These are phyloP conservation scores for Prosapia bicincta DNA, from an alignment of 2,888 invertebrate genomes.

Conservation along the genomic window DNA sequence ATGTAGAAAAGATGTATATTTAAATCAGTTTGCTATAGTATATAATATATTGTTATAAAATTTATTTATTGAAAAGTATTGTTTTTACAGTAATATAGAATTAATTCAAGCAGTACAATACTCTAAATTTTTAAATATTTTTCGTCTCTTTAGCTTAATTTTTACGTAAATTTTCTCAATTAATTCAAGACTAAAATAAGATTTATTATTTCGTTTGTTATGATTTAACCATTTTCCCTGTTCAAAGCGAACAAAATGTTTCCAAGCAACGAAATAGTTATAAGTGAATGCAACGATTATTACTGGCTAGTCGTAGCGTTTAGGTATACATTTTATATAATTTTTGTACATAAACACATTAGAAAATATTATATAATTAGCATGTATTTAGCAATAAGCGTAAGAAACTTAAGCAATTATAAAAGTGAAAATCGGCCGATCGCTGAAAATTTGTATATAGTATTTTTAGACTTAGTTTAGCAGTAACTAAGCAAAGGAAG, in stretches of 20 bases:
- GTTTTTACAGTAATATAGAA: no score
- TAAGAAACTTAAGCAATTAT: neutral
- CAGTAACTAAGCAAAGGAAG: neutral
- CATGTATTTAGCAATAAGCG: neutral
- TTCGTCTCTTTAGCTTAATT: no score
- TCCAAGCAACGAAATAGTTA: conserved; percentile 28
- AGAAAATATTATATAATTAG: neutral
- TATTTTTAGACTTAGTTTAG: neutral
- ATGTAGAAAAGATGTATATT: neutral
- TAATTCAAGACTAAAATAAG: no score
- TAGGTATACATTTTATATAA: neutral
- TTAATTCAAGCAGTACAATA: no score
- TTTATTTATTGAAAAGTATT: neutral
- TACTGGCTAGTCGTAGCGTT: neutral
- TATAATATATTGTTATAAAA: neutral
- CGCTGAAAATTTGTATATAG: neutral
- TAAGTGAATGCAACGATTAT: conserved; percentile 20
- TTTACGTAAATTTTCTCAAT: no score
- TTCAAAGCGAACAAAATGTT: conserved; percentile 23
- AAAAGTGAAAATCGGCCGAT: neutral
- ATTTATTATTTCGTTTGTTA: neutral
- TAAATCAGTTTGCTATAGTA: neutral
- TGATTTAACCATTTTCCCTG: conserved; percentile 13
- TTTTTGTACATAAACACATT: neutral
- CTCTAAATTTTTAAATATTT: no score